Percentiles rank a stretch among this genome's conserved stretches.
phyloP scores from a whole-genome alignment of 2,797 vertebrate genomes.

The Meriones psammophilus region DNA sequence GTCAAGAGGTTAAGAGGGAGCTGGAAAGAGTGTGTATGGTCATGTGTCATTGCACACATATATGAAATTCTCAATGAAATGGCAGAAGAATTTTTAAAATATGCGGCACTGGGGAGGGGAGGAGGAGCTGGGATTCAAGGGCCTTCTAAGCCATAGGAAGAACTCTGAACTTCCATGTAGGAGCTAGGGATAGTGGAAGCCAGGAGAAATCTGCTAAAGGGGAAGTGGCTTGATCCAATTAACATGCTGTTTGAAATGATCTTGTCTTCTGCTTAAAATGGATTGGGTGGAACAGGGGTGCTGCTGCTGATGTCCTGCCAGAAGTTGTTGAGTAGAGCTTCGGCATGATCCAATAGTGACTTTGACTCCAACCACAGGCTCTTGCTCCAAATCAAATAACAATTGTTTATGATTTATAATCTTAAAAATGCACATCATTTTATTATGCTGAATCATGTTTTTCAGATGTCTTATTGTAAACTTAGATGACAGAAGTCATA shows the following conservation, averaged over 20 bases:
- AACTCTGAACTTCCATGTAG: slow-evolving; percentile 5
- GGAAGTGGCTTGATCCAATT: background rate
- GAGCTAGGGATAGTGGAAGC: background rate
- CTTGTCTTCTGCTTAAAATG: background rate
- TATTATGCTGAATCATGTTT: slow-evolving; percentile 56
- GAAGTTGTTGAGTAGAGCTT: slow-evolving; percentile 12
- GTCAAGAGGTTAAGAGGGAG: background rate
- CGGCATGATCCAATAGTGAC: background rate
- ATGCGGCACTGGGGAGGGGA: background rate
- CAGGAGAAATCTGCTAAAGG: background rate
- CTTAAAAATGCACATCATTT: slow-evolving; percentile 1
- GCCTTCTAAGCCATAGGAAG: background rate
- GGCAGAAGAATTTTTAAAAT: background rate
- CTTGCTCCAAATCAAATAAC: background rate
- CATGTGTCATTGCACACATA: background rate
- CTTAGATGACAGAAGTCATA: background rate
- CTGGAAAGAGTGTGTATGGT: background rate
- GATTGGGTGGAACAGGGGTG: background rate
- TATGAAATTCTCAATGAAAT: too few relatives aligned
- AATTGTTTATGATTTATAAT: slow-evolving; percentile 55
- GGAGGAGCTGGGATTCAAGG: fast-evolving
- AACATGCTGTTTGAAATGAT: background rate
- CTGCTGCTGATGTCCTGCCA: background rate
- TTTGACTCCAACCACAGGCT: background rate
- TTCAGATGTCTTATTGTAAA: slow-evolving; percentile 60